A percentile compares a stretch with the other conserved stretches of the same genome.
Conservation (phyloP, 2,113 vertebrate genomes). For the Sigmodon hispidus region DNA sequence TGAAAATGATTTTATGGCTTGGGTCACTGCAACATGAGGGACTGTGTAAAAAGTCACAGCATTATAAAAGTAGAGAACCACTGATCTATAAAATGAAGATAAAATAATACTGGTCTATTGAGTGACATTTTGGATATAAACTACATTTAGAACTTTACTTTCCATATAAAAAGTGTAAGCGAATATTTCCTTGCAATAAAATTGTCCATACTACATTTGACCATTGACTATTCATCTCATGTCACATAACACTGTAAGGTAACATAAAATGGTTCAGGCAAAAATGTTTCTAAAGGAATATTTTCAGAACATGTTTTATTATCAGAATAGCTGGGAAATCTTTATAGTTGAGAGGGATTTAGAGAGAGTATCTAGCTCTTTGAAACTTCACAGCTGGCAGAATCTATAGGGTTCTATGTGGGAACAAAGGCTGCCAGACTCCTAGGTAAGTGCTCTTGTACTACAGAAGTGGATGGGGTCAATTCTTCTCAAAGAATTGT, state of each 20-base stretch:
- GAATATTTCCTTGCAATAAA: not conserved
- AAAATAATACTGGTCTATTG: not conserved
- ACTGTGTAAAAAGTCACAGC: not conserved
- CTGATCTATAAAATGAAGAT: not conserved
- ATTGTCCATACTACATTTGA: not conserved
- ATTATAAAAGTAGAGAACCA: not conserved
- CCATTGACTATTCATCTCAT: not conserved
- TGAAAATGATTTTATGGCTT: not conserved
- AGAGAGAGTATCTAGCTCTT: not conserved
- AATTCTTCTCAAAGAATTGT: not conserved
- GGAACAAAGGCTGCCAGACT: not conserved
- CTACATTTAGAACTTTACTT: not conserved
- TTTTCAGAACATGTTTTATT: slow-evolving; percentile 7
- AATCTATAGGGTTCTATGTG: not conserved
- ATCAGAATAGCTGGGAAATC: not conserved
- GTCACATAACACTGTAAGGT: not conserved
- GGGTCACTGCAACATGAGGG: not conserved
- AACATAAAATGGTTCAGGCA: not conserved
- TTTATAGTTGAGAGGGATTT: not conserved
- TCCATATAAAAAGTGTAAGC: not conserved
- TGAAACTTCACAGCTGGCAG: not conserved
- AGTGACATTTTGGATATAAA: not conserved
- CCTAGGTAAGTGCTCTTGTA: not conserved
- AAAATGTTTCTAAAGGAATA: slow-evolving; percentile 18
- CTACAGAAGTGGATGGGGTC: not conserved